Evolutionary conservation across 1,140 invertebrate genomes (phyloP), one percentile per base, ranked within the genome.

Genomic region (Cyphomyrmex costatus): DNA sequence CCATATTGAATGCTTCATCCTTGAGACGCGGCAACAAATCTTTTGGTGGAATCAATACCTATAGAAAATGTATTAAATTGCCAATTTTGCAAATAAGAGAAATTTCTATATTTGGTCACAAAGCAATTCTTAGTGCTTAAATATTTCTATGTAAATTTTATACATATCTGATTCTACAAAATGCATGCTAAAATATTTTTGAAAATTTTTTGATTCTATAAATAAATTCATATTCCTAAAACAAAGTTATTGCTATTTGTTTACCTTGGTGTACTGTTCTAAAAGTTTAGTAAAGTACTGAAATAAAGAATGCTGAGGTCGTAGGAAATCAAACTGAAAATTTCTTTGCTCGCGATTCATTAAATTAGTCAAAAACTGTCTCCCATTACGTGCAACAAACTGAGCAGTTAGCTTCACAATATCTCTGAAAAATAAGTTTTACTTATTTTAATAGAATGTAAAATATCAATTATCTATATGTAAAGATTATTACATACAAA

Each of bases 261-360:
- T 3, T 93, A 97, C 97, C 96, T 98, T 99, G 0, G 99, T 99
- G 92, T 99, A 99, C 92, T 99, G 99, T 92, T 99, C 99, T 24
- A 99, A 96, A 0, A 99, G 96, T 93, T 99, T 98, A 0, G 99
- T 99, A 93, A 99, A 99, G 95, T 99, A 99, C 92, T 98, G 98
- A 94, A 99, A 99, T 0, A 99, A 96, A 1, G 99, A 99, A 95
- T 99, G 99, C 92, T 99, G 99, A 0, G 99, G 99, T 21, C 99
- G 96, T 4, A 99, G 95, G 94, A 99, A 99, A 95, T 99, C 99
- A 96, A 99, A 99, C 92, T 99, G 99, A 92, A 98, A 99, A 95
- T 99, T 99, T 10, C 99, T 96, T 92, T 99, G 98, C 93, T 99
- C 99, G 33, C 99, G 96, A 92, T 99, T 99, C 99, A 99, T 99